phyloP scores from a whole-genome alignment of 2,797 vertebrate species.

The Rhynchotus rufescens region DNA sequence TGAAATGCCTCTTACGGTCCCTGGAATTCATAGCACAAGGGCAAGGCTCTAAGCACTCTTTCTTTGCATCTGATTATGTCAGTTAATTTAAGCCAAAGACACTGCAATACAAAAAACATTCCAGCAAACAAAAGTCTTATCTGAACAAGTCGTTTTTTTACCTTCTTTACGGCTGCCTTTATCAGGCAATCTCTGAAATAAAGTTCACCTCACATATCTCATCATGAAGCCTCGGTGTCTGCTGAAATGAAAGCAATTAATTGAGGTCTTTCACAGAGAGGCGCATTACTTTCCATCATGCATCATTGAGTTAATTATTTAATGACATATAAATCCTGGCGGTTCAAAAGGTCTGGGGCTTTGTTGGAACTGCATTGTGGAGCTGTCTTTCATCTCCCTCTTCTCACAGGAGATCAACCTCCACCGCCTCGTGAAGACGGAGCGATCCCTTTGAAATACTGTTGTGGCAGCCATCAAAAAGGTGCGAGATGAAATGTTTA shows the following conservation, averaged over 20 bases:
- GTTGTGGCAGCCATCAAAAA: constrained; percentile 62
- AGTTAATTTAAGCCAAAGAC: constrained; percentile 38
- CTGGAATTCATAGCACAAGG: constrained; percentile 11
- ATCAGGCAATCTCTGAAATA: constrained; percentile 48
- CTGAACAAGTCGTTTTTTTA: constrained; percentile 15
- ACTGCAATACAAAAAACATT: not conserved
- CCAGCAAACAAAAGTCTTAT: not conserved
- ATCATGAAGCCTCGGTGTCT: not conserved
- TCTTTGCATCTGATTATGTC: constrained; percentile 13
- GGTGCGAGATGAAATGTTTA: constrained; percentile 58
- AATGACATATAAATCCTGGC: constrained; percentile 33
- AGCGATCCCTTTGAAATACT: constrained; percentile 31
- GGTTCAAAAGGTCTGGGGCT: constrained; percentile 48
- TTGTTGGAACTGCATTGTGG: not conserved
- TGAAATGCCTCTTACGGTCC: not conserved
- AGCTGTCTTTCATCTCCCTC: constrained; percentile 35
- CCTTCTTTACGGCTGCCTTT: constrained; percentile 26
- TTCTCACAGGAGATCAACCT: not conserved
- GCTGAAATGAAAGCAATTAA: constrained; percentile 61
- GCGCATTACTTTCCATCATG: constrained; percentile 22
- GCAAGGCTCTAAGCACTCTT: not conserved
- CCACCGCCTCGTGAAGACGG: not conserved
- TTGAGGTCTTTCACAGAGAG: constrained; percentile 44
- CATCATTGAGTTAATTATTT: constrained; percentile 72
- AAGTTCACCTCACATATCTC: constrained; percentile 22